A percentile compares a stretch with the other conserved stretches of the same genome.
Evolutionary conservation across 2,797 vertebrate genomes (phyloP).

Genomic region (Sciaenops ocellatus): DNA sequence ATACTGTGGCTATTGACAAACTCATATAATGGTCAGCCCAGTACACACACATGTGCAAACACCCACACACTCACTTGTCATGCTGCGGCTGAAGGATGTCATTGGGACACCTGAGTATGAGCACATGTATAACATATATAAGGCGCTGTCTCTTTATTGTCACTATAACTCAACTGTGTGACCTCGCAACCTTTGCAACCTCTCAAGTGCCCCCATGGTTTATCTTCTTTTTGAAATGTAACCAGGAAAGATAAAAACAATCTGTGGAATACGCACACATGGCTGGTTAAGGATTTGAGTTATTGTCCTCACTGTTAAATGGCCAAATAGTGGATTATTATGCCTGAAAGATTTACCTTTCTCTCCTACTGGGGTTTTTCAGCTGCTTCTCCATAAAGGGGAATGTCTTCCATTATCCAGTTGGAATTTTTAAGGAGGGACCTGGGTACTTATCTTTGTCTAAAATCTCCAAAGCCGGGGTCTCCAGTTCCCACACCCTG

Average conservation of each 20-base stretch:
- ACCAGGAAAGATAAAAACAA: constrained; percentile 35
- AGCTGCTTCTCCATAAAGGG: constrained; percentile 60
- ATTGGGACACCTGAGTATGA: constrained; percentile 29
- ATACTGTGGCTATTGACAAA: constrained; percentile 4
- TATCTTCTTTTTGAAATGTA: constrained; percentile 40
- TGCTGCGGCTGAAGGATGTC: not conserved
- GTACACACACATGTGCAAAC: not conserved
- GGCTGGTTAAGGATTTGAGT: constrained; percentile 40
- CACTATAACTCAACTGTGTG: constrained; percentile 35
- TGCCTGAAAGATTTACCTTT: constrained; percentile 67
- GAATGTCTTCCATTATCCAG: constrained; percentile 74
- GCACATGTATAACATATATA: constrained; percentile 41
- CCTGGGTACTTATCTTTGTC: constrained; percentile 68
- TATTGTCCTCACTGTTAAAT: constrained; percentile 57
- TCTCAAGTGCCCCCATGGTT: constrained; percentile 10
- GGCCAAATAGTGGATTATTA: constrained; percentile 63
- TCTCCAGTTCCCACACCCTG: constrained; percentile 73
- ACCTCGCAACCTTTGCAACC: constrained; percentile 37
- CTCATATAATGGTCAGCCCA: not conserved
- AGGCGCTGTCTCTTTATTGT: constrained; percentile 22
- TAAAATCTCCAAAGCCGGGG: constrained; percentile 76
- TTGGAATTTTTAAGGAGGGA: constrained; percentile 78
- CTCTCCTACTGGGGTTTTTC: constrained; percentile 47
- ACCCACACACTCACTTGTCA: not conserved
- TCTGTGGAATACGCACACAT: constrained; percentile 28